Base-by-base conservation (phyloP, 2,888 invertebrate genomes). In the Drosophila histrio region DNA sequence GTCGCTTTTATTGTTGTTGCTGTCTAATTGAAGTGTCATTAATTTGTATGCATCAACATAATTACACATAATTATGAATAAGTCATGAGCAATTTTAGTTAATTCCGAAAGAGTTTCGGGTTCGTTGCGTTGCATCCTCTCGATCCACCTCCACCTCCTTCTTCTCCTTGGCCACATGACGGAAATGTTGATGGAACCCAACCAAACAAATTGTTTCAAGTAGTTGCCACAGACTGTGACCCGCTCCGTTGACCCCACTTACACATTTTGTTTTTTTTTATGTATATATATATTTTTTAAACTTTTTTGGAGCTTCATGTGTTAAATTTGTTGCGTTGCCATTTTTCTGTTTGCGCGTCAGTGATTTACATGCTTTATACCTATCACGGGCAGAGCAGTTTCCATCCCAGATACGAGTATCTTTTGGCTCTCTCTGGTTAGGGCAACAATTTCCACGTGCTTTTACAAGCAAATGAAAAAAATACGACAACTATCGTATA, bases 11-110 rank as follows among this genome's bases (percentile, higher is more conserved):
- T 41, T 65, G 49, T 36, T 60, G 24, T 19, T 46, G 71, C 64
- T 34, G 66, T 62, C 67, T 84, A 78, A 87, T 87, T 81, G 75
- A 78, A 87, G 81, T 87, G 75, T 57, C 82, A 83, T 83, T 83
- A 83, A 87, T 76, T 83, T 87, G 87, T 78, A 76, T 84, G 83
- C 85, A 84, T 75, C 87, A 82, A 81, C 81, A 87, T 75, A 80
- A 87, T 87, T 81, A 71, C 50, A 69, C 65, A 70, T 73, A 70
- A 86, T 79, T 86, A 67, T 86, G 65, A 72, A 66, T 79, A 60
- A 71, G 65, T 72, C 76, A 72, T 62, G 70, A 59, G 59, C 52
- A 69, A 61, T 60, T 76, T 65, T 32, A 30, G 60, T 53, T 61
- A 22, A 54, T 43, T 53, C 56, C 38, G 36, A 46, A 57, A 59